Evolutionary conservation across 1,140 invertebrate genomes (phyloP).

Genomic region (Halictus rubicundus): DNA sequence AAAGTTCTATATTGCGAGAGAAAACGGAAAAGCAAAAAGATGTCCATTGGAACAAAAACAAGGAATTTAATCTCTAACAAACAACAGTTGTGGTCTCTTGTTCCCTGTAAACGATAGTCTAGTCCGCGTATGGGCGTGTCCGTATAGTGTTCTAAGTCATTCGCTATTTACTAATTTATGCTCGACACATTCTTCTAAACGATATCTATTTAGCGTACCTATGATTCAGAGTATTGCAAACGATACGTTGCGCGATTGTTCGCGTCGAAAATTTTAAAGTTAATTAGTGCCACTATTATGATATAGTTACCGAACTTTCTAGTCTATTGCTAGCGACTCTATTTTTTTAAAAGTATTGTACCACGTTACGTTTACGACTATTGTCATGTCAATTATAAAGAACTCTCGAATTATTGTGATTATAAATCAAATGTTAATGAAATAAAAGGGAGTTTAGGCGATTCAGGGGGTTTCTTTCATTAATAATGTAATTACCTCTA

Average conservation of each 20-base stretch:
- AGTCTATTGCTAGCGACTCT: conserved; percentile 66
- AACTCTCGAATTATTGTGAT: conserved; percentile 68
- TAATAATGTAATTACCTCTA: not conserved
- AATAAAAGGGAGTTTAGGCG: conserved; percentile 64
- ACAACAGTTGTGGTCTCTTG: conserved; percentile 1
- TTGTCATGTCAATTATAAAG: conserved; percentile 64
- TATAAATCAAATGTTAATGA: conserved; percentile 66
- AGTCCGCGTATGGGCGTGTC: conserved; percentile 47
- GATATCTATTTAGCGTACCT: conserved; percentile 7
- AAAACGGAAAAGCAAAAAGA: not conserved
- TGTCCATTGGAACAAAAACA: not conserved
- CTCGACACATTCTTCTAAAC: conserved; percentile 40
- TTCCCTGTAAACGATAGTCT: conserved; percentile 50
- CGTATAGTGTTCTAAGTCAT: conserved; percentile 54
- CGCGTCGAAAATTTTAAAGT: conserved; percentile 31
- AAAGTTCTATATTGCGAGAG: not conserved
- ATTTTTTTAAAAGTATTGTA: conserved; percentile 65
- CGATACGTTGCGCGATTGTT: conserved; percentile 14
- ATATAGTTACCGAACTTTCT: conserved; percentile 57
- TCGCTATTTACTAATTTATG: conserved; percentile 46
- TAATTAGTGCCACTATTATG: conserved; percentile 56
- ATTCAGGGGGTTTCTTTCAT: not conserved
- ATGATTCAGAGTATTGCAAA: conserved; percentile 30
- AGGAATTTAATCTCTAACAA: conserved; percentile 8
- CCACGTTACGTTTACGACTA: conserved; percentile 65